Evolutionary conservation across 2,113 vertebrate genomes (phyloP), one percentile per base, ranked within the genome.

Genomic region (Ginglymostoma cirratum): DNA sequence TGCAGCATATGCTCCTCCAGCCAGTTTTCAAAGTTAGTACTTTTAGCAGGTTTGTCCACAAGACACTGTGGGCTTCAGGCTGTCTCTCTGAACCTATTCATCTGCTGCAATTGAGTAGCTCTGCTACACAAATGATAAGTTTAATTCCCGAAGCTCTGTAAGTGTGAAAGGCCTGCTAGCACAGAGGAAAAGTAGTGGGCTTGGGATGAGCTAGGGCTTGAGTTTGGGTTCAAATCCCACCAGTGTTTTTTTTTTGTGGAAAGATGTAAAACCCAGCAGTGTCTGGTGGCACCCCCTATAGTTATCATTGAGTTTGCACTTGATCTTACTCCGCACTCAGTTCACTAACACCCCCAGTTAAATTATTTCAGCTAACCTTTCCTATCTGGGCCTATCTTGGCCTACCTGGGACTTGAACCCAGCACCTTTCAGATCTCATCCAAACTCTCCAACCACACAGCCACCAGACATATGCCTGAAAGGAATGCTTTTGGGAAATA

Each of bases 171-270:
- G 15, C 38, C 15, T 80, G 78, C 30, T 65, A 0, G 87, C 1
- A 65, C 23, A 52, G 21, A 10, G 15, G 45, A 52, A 89, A 12
- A 52, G 48, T 27, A 3, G 12, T 30, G 24, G 55, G 21, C 48
- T 86, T 2, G 7, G 2, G 12, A 2, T 30, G 7, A 27, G 6
- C 0, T 0, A 2, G 10, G 0, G 45, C 45, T 45, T 1, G 15
- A 52, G 42, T 12, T 3, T 55, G 86, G 42, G 86, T 55, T 89
- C 48, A 12, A 89, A 55, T 61, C 48, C 8, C 27, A 83, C 0
- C 80, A 12, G 17, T 7, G 42, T n/a, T n/a, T n/a, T 24, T 55
- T 30, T 15, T 2, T 55, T 55, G 48, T 30, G 2, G 3, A 3
- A 1, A 2, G 7, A 0, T 23, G 19, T 45, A 85, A 87, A 87